Evolutionary conservation across 2,113 vertebrate genomes (phyloP).

Genomic region (Pygoscelis adeliae): DNA sequence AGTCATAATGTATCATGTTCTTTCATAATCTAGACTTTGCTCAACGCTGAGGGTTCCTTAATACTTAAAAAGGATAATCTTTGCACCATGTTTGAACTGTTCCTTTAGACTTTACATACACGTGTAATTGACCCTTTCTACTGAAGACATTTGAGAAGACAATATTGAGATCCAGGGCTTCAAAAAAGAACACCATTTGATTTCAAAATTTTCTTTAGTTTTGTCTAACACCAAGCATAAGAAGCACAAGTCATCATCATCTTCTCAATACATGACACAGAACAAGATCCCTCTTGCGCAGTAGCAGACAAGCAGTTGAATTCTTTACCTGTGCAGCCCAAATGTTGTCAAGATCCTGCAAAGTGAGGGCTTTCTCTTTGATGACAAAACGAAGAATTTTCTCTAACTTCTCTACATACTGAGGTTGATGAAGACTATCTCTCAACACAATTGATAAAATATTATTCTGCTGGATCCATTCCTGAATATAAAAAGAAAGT

Average conservation of each 20-base stretch:
- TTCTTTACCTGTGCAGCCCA: slow-evolving; percentile 96
- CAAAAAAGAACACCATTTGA: neutral
- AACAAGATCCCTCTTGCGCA: neutral
- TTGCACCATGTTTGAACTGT: neutral
- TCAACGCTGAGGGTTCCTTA: neutral
- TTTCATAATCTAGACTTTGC: neutral
- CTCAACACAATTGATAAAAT: slow-evolving; percentile 97
- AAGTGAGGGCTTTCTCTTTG: slow-evolving; percentile 97
- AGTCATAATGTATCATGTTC: neutral
- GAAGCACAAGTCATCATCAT: neutral
- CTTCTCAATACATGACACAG: neutral
- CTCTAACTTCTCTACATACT: slow-evolving; percentile 99
- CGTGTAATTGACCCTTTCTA: neutral
- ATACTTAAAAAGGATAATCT: neutral
- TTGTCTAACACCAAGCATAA: neutral
- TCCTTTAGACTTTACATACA: neutral
- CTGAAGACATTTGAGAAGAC: neutral
- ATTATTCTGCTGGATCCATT: slow-evolving; percentile 99
- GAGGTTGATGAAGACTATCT: slow-evolving; percentile 98
- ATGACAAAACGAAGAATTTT: slow-evolving; percentile 99
- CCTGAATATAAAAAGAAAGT: slow-evolving; percentile 76
- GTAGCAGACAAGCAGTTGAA: neutral
- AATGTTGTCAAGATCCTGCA: slow-evolving; percentile 98
- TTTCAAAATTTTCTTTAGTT: neutral
- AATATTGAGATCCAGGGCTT: neutral